Conservation (phyloP, 2,113 vertebrate species). For the Galeopterus variegatus region DNA sequence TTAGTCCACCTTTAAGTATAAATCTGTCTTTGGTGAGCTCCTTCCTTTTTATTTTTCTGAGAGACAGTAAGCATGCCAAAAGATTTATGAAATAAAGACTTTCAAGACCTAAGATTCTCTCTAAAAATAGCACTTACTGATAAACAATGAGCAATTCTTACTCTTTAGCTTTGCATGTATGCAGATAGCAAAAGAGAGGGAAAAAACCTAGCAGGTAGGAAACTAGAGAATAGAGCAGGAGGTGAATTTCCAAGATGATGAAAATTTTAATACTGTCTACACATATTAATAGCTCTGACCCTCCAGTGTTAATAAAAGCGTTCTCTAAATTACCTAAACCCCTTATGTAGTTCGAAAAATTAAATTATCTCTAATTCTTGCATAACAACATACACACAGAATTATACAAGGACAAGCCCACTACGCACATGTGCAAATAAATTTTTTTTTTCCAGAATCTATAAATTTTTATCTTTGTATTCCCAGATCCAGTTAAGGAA, state of each 20-base stretch:
- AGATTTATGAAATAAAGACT: constrained; percentile 61
- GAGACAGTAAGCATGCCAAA: constrained; percentile 1
- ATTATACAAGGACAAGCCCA: neutral
- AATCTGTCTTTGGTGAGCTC: constrained; percentile 32
- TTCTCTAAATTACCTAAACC: constrained; percentile 58
- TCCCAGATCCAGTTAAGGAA: neutral
- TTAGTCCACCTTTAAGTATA: constrained; percentile 41
- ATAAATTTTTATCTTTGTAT: neutral
- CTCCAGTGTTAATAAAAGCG: neutral
- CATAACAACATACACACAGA: neutral
- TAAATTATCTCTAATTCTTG: constrained; percentile 52
- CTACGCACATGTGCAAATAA: neutral
- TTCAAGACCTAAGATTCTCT: constrained; percentile 51
- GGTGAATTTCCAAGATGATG: constrained; percentile 52
- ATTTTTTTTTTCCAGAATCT: neutral
- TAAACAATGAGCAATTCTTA: constrained; percentile 36
- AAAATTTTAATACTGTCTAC: constrained; percentile 12
- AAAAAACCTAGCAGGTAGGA: neutral
- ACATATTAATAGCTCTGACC: constrained; percentile 9
- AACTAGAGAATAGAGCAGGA: neutral
- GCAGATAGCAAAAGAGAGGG: neutral
- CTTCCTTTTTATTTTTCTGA: constrained; percentile 38
- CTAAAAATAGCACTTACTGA: constrained; percentile 57
- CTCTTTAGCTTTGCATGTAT: neutral
- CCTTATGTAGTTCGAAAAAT: neutral